Base-by-base conservation (phyloP, 2,888 invertebrate genomes). In the Monopis laevigella region DNA sequence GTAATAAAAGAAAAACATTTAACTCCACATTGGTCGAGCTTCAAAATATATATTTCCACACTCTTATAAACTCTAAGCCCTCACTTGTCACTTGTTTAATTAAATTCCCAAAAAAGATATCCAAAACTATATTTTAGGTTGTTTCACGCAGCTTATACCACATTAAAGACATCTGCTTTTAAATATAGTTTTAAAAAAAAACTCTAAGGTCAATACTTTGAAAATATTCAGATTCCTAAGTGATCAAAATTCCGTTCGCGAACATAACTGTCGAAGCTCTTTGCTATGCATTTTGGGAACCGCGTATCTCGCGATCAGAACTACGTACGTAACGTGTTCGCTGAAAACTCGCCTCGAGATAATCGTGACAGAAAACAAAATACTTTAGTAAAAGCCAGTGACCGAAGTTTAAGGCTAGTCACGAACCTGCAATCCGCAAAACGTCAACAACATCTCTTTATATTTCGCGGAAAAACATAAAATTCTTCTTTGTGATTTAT, bases 361-460 rank as follows among this genome's bases (percentile, higher is more conserved):
- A 44, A 53, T 61, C 59, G 54, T 58, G 61, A 57, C 54, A 48
- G 59, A 62, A 58, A 58, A 55, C 49, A 55, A 58, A 58, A 62
- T 60, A 56, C 53, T 62, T 59, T 56, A 54, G 49, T 54, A 32
- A 14, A 51, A 49, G 53, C 47, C 53, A 55, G 45, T 50, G 51
- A 43, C 55, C 46, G 43, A 51, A 49, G 54, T 21, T 62, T 58
- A 60, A 70, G 58, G 57, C 62, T 60, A 58, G 65, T 69, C 65
- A 69, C 67, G 69, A 63, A 42, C 59, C 58, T 58, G 59, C 12
- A 32, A 14, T 32, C 17, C 14, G 18, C 21, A 21, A 39, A 39
- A 38, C 11, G 11, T 7, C 5, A 7, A 7, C 24, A 39, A 28
- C 16, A 39, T 39, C 27, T 39, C 27, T 27, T 10, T 3, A 14